These are phyloP conservation scores for Autographa pulchrina DNA, from an alignment of 2,888 invertebrate genomes.

Conservation along the genomic window DNA sequence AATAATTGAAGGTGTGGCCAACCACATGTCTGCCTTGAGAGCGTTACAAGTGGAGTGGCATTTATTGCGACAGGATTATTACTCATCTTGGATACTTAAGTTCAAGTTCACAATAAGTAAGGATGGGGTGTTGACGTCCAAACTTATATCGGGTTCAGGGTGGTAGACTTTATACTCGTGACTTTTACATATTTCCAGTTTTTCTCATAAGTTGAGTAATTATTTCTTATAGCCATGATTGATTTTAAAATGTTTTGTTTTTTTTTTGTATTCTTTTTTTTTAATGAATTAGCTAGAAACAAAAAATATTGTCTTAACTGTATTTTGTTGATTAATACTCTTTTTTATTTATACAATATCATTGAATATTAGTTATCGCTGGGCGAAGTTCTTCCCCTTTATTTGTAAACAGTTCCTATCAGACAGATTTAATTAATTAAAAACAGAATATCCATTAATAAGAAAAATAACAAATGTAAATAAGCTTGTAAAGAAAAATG, in stretches of 20 bases:
- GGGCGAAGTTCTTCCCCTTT: too few species aligned
- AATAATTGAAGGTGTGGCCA: neutral
- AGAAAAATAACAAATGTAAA: neutral
- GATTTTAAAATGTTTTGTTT: too few species aligned
- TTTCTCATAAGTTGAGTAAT: too few species aligned
- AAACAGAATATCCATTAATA: neutral
- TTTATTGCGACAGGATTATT: neutral
- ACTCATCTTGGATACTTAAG: constrained; percentile 3
- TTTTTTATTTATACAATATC: too few species aligned
- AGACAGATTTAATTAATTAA: neutral
- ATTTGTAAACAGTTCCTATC: neutral
- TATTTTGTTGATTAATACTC: too few species aligned
- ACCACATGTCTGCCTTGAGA: constrained; percentile 6
- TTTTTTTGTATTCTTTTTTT: too few species aligned
- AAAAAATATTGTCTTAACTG: too few species aligned
- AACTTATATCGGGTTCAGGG: neutral
- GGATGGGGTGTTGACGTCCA: neutral
- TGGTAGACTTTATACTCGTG: neutral
- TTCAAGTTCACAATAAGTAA: neutral
- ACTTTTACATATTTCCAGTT: too few species aligned
- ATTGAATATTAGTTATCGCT: too few species aligned
- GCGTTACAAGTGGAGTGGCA: neutral
- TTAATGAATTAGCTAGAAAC: too few species aligned
- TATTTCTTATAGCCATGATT: too few species aligned
- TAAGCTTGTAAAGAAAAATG: neutral